Base-by-base conservation (phyloP, 2,888 invertebrate genomes). In the Sinhomidia bicolor region DNA sequence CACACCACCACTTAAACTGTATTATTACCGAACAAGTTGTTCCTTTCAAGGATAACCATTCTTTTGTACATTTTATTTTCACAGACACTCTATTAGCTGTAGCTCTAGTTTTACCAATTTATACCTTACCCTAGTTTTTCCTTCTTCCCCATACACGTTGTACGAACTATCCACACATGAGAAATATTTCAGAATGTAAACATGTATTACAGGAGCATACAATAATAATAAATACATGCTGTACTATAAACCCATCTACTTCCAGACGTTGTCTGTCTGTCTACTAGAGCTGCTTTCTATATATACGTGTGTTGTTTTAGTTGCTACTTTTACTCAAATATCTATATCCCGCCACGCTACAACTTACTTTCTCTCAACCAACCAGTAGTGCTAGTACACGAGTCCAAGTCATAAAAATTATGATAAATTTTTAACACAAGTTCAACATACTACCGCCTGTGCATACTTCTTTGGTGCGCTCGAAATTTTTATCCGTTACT, bases 341-440 rank as follows among this genome's bases (percentile, higher is more conserved):
- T n/a, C 23, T 68, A 68, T 14, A 68, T n/a, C 32, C 9, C 23
- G 68, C 29, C 12, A 68, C 7, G n/a, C n/a, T n/a, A n/a, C n/a
- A n/a, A n/a, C n/a, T n/a, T n/a, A n/a, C n/a, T n/a, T n/a, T n/a
- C n/a, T n/a, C n/a, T n/a, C n/a, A n/a, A n/a, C n/a, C 36, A 5
- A 36, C 36, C 36, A 36, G 4, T 9, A n/a, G 6, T 41, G n/a
- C 68, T 29, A 71, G 41, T 71, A 71, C 68, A 41, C 41, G 41
- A 41, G 68, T 32, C 23, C 74, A 57, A 83, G 74, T 83, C 83
- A 83, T 83, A 83, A 83, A 83, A 83, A 83, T 83, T 83, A 83
- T 83, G 83, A 83, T 83, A 71, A 83, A 83, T 74, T 74, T 71
- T 83, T 83, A 74, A 74, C 83, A 83, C 83, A 74, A 57, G 83